These are phyloP conservation scores for Sardina pilchardus DNA, from an alignment of 2,113 vertebrate genomes.

Conservation along the genomic window DNA sequence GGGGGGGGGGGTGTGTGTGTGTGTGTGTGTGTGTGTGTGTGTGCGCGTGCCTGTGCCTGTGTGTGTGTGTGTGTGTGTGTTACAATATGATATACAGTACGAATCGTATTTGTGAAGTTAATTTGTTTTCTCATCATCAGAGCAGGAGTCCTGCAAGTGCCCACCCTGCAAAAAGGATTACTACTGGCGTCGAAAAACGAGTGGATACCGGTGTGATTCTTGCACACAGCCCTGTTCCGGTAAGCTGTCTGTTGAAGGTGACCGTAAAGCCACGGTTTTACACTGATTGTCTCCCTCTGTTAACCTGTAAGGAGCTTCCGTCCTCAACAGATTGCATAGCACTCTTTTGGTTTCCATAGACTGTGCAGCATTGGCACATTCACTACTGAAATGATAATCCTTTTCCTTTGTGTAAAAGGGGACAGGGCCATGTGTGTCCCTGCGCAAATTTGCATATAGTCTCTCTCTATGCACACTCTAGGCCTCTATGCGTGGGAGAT, in stretches of 20 bases:
- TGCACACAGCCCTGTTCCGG: constrained; percentile 29
- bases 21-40: too few species aligned
- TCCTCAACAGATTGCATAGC: not conserved
- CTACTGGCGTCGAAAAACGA: not conserved
- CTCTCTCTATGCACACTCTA: not conserved
- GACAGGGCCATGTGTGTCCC: not conserved
- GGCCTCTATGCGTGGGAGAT: not conserved
- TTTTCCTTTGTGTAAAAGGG: not conserved
- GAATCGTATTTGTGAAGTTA: not conserved
- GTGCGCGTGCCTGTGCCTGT: too few species aligned
- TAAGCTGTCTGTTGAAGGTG: constrained; percentile 4
- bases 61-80: too few species aligned
- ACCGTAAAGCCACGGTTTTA: not conserved
- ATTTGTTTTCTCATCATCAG: not conserved
- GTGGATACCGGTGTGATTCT: not conserved
- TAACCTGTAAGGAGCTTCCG: not conserved
- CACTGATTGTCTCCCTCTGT: not conserved
- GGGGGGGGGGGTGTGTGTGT: too few species aligned
- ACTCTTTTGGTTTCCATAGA: not conserved
- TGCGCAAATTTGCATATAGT: not conserved
- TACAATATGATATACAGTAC: too few species aligned
- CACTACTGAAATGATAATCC: not conserved
- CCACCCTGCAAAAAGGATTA: not conserved
- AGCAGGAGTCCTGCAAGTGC: not conserved
- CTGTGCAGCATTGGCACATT: not conserved